A percentile compares a stretch with the other conserved stretches of the same genome.
Evolutionary conservation across 2,797 vertebrate genomes (phyloP).

Genomic region (Hydrocynus forskahlii): DNA sequence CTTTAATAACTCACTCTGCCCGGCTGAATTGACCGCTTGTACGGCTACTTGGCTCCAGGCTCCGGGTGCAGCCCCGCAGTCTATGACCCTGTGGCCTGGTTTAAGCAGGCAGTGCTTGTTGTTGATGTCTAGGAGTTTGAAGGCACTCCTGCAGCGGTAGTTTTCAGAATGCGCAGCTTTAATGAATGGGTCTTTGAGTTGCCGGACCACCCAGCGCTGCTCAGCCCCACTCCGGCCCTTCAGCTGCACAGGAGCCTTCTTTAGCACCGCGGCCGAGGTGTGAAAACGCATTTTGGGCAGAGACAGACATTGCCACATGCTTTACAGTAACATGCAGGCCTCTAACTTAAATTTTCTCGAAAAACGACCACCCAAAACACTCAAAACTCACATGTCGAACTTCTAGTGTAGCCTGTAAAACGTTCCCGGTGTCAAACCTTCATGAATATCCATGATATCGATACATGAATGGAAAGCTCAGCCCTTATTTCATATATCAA

Average conservation of each 20-base stretch:
- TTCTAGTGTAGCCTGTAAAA: not conserved
- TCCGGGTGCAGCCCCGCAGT: conserved; percentile 93
- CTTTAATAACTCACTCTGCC: conserved; percentile 78
- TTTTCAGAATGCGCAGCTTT: conserved; percentile 81
- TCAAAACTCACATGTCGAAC: not conserved
- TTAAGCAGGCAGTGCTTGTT: conserved; percentile 78
- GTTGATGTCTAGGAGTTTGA: conserved; percentile 91
- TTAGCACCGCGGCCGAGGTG: conserved; percentile 57
- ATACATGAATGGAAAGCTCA: too few species aligned
- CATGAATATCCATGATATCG: not conserved
- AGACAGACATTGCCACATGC: conserved; percentile 51
- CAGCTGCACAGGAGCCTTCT: conserved; percentile 61
- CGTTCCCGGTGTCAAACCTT: not conserved
- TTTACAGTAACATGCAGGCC: not conserved
- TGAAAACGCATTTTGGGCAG: conserved; percentile 71
- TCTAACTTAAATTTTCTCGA: not conserved
- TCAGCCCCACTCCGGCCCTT: conserved; percentile 76
- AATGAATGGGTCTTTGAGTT: conserved; percentile 89
- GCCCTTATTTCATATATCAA: not conserved
- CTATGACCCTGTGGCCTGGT: conserved; percentile 86
- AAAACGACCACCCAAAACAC: not conserved
- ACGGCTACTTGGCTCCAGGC: conserved; percentile 95
- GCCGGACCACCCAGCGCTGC: conserved; percentile 85
- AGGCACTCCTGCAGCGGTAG: conserved; percentile 93
- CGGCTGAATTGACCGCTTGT: conserved; percentile 85